phyloP scores from a whole-genome alignment of 1,140 invertebrate genomes.

The Halictus rubicundus region DNA sequence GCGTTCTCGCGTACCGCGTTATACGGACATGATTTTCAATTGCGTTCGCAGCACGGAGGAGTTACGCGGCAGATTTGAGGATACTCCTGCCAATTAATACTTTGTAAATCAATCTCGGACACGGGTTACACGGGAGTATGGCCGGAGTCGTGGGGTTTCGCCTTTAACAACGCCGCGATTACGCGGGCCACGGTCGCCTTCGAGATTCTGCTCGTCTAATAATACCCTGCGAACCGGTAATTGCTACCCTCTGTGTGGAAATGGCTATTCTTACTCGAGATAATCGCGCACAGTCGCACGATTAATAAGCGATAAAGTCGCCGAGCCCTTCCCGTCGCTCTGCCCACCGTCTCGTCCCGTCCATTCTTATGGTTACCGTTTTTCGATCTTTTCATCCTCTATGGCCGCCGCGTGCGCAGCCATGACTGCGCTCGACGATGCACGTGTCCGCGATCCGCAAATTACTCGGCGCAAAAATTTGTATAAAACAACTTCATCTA shows the following conservation, averaged over 20 bases:
- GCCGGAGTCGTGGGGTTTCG: conserved; percentile 10
- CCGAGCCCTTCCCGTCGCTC: conserved; percentile 35
- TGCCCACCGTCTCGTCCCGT: conserved; percentile 31
- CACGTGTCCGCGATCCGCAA: too few species aligned
- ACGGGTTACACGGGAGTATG: background rate
- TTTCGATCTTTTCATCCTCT: conserved; percentile 11
- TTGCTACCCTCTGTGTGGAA: conserved; percentile 73
- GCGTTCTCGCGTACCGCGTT: background rate
- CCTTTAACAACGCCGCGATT: conserved; percentile 68
- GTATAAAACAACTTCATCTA: too few species aligned
- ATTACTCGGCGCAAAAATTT: too few species aligned
- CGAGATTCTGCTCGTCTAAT: conserved; percentile 65
- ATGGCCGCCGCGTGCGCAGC: background rate
- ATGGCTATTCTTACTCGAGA: conserved; percentile 73
- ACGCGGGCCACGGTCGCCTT: conserved; percentile 56
- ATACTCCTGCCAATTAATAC: conserved; percentile 65
- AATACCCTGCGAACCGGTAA: conserved; percentile 71
- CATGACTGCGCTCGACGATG: too few species aligned
- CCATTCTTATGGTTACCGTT: background rate
- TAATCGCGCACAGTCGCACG: conserved; percentile 73
- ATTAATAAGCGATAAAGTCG: conserved; percentile 74
- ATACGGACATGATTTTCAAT: conserved; percentile 46
- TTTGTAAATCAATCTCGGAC: conserved; percentile 72
- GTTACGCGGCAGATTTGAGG: background rate
- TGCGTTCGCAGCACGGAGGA: background rate